These are phyloP conservation scores for Drosophila longiperda DNA, from an alignment of 2,888 invertebrate species.

Conservation along the genomic window DNA sequence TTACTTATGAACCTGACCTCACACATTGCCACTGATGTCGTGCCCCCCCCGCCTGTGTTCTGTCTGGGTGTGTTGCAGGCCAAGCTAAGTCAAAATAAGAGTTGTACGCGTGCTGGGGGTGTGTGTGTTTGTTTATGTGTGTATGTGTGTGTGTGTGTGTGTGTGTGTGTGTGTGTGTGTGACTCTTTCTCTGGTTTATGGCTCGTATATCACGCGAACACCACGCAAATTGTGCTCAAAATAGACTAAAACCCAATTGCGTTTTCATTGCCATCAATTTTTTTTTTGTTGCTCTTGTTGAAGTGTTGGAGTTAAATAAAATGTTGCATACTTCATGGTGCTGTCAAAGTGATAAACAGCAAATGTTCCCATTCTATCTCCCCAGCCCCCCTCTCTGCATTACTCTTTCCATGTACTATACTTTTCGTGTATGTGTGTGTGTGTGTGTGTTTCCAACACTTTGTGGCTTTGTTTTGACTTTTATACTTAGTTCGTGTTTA, in stretches of 20 bases:
- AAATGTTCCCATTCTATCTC: conserved; percentile 35
- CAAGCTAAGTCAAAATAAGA: conserved; percentile 25
- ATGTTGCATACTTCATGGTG: conserved; percentile 71
- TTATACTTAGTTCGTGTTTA: conserved; percentile 80
- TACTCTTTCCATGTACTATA: neutral
- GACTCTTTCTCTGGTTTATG: conserved; percentile 44
- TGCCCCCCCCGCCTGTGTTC: conserved; percentile 22
- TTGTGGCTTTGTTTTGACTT: conserved; percentile 80
- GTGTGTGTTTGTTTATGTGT: too few relatives aligned
- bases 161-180: neutral
- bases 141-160: neutral
- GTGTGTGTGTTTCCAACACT: conserved; percentile 62
- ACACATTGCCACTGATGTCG: conserved; percentile 56
- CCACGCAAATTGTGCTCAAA: conserved; percentile 55
- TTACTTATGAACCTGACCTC: conserved; percentile 80
- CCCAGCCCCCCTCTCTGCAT: neutral
- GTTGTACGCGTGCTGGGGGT: neutral
- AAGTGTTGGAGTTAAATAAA: conserved; percentile 61
- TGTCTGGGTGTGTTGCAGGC: conserved; percentile 31
- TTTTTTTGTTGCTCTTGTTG: conserved; percentile 30
- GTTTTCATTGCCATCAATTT: conserved; percentile 49
- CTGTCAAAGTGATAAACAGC: conserved; percentile 58
- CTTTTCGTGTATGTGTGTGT: conserved; percentile 12
- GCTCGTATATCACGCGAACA: conserved; percentile 64
- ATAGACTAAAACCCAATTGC: conserved; percentile 62